These are phyloP conservation scores for Sylvia borin DNA, from an alignment of 2,797 vertebrate species.

Conservation along the genomic window DNA sequence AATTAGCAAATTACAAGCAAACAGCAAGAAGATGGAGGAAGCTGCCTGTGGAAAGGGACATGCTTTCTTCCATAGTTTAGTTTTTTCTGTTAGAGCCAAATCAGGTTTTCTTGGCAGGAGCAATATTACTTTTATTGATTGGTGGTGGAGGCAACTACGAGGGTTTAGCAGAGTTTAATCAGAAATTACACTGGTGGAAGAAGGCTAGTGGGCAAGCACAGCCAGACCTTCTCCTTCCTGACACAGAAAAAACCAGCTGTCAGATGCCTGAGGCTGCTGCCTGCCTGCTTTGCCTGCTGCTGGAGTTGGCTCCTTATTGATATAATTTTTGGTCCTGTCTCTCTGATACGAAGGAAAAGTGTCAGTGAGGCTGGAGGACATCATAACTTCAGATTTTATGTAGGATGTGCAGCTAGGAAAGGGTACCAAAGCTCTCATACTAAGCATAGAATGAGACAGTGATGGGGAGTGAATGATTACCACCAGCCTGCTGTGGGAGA, in stretches of 20 bases:
- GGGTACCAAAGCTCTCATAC: background rate
- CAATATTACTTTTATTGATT: background rate
- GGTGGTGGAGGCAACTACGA: background rate
- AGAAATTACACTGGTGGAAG: background rate
- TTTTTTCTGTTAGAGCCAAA: background rate
- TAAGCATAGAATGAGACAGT: background rate
- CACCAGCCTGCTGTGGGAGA: slow-evolving; percentile 3
- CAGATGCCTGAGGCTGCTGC: background rate
- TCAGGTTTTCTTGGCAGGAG: background rate
- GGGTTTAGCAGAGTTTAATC: background rate
- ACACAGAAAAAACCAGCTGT: background rate
- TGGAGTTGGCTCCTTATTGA: background rate
- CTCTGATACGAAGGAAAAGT: background rate
- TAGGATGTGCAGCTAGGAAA: background rate
- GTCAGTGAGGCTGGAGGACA: background rate
- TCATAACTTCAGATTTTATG: slow-evolving; percentile 30
- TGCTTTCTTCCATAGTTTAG: background rate
- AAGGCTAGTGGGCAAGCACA: background rate
- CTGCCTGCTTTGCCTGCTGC: background rate
- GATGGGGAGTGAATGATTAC: slow-evolving; percentile 11
- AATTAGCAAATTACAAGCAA: slow-evolving; percentile 15
- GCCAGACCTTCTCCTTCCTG: background rate
- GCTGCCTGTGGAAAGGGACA: background rate
- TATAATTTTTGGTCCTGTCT: background rate
- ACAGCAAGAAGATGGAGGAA: background rate